Base-by-base conservation (phyloP, 2,888 invertebrate genomes). In the Hypolimnas misippus region DNA sequence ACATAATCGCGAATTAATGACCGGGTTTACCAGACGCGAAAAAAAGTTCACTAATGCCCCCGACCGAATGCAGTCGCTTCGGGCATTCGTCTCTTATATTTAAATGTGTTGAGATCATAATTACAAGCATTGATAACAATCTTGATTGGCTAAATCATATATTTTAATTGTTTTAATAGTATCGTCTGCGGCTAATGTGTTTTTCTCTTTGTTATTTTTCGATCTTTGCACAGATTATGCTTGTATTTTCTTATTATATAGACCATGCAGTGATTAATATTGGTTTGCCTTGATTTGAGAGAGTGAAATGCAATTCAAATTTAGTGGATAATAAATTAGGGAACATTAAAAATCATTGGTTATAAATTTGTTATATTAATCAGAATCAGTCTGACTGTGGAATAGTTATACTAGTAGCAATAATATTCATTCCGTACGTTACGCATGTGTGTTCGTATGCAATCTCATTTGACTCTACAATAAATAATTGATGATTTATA, bases 1-100 rank as follows among this genome's bases (percentile, higher is more conserved):
- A 73, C 78, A 75, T 85, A 87, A 87, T 86, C 82, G 84, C 76
- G 72, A 82, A 85, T 84, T 87, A 84, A 87, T 87, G 87, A 81
- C 82, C 67, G 73, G 69, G 59, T 68, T 69, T 69, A 65, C 70
- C 69, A 68, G 62, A 69, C 63, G 65, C 59, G 60, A 71, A 72
- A 71, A 72, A 68, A 65, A 44, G 63, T 60, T 54, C 50, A 38
- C 63, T 63, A 65, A 67, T 66, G 65, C 59, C 42, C 19, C 54
- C 21, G 53, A n/a, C n/a, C n/a, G n/a, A n/a, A n/a, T n/a, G n/a
- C n/a, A n/a, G n/a, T n/a, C n/a, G n/a, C n/a, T n/a, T n/a, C n/a
- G n/a, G n/a, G n/a, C n/a, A n/a, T n/a, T n/a, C n/a, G n/a, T n/a
- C n/a, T n/a, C n/a, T n/a, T n/a, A n/a, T n/a, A 31, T 19, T 17